Conservation (phyloP, 2,888 invertebrate species). For the Rotaria magnacalcarata region DNA sequence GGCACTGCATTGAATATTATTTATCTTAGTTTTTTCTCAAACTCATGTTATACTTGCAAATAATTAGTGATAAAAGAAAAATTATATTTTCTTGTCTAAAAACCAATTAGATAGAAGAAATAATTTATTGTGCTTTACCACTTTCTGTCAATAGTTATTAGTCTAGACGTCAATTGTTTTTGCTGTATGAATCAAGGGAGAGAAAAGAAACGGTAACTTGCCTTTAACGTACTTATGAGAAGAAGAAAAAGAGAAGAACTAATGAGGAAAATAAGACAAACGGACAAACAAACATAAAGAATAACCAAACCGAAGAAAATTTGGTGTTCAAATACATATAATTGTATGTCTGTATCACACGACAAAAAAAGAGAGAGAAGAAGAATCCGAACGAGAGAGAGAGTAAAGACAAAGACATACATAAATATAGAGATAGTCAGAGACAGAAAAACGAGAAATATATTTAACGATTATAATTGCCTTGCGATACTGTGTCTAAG, state of each 20-base stretch:
- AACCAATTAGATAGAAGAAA: background rate
- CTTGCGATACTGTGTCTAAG: background rate
- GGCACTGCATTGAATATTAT: too few species aligned
- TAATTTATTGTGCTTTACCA: background rate
- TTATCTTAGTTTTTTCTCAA: too few species aligned
- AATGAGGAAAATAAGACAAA: background rate
- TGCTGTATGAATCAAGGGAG: background rate
- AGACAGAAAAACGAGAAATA: background rate
- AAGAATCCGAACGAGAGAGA: background rate
- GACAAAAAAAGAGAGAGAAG: background rate
- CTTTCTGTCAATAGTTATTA: background rate
- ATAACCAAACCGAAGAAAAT: background rate
- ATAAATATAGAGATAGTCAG: background rate
- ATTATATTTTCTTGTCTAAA: background rate
- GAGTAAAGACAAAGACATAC: background rate
- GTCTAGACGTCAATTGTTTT: background rate
- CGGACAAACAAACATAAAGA: background rate
- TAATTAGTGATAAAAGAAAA: too few species aligned
- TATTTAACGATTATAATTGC: constrained; percentile 8
- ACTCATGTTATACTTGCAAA: too few species aligned
- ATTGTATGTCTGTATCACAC: background rate
- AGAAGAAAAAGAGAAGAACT: background rate
- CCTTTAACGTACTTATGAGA: background rate
- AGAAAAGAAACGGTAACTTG: background rate
- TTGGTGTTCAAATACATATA: background rate